Conservation (phyloP, 2,888 invertebrate species). For the Troilus luridus region DNA sequence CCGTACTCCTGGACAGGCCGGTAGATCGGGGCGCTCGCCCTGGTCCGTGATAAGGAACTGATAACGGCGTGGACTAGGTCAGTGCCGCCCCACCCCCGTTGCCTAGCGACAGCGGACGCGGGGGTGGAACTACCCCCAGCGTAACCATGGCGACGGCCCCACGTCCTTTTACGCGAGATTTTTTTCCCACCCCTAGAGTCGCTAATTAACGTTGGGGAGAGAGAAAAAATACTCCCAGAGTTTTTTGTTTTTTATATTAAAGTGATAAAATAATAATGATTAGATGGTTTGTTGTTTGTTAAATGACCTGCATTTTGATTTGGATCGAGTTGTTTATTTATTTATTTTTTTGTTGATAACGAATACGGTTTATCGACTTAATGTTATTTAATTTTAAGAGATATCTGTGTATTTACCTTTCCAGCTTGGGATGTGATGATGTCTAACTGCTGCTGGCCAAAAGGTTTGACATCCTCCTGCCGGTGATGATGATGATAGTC, state of each 20-base stretch:
- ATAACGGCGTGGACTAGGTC: conserved; percentile 53
- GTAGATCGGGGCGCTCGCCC: not conserved
- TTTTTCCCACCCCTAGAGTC: conserved; percentile 31
- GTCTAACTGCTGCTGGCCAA: conserved; percentile 68
- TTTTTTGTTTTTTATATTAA: too few species aligned
- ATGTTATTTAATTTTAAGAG: not conserved
- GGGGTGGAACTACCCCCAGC: not conserved
- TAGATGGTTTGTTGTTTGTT: too few species aligned
- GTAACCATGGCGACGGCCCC: conserved; percentile 42
- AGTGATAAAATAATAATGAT: too few species aligned
- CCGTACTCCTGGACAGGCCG: not conserved
- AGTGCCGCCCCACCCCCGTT: conserved; percentile 50
- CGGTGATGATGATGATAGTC: conserved; percentile 70
- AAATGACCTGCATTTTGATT: not conserved
- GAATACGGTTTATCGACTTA: not conserved
- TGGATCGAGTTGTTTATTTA: not conserved
- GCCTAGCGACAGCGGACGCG: not conserved
- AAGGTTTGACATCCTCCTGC: conserved; percentile 65
- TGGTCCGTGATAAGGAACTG: conserved; percentile 37
- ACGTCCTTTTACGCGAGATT: conserved; percentile 16
- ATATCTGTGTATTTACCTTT: conserved; percentile 62
- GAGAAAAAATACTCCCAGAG: not conserved
- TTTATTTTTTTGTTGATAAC: not conserved
- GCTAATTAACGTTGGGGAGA: not conserved
- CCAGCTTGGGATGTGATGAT: conserved; percentile 64